Evolutionary conservation across 2,113 vertebrate species (phyloP), one percentile per base, ranked within the genome.

Genomic region (Aegithalos caudatus): DNA sequence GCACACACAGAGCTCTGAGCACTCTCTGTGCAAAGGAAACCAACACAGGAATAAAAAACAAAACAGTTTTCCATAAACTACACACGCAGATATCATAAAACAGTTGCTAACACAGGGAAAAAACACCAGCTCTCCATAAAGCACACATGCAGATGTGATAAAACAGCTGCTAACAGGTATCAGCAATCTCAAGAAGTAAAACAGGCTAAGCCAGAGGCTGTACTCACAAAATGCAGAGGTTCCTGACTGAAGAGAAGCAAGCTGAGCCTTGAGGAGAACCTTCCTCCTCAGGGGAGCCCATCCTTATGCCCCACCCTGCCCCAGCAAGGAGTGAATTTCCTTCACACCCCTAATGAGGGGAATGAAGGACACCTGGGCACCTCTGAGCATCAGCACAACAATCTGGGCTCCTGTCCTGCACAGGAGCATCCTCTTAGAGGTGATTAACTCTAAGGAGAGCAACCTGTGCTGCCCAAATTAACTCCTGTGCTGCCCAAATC

Each of bases 191-290:
- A 14, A 4, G 0, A 35, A 40, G 24, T 66, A 25, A 40, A 56
- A 81, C 1, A 48, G 58, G 57, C 74, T 12, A 11, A 11, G 22
- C 2, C 13, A 33, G 40, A 25, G 2, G 6, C 11, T 53, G 5
- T 27, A 56, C 27, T 56, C 38, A 37, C 72, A 13, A 0, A 2
- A 2, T 14, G 11, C 35, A 64, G 23, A 78, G 4, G 10, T 1
- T 0, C 2, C 14, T 33, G 1, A 8, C 15, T 10, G 1, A 6
- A 2, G 2, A 0, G 4, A 3, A 2, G 4, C 2, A 11, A 23
- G 5, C 10, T 38, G 22, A 11, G 2, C 7, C 15, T 37, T 0
- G 0, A 0, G 0, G 1, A 23, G 1, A 58, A 4, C 6, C 10
- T 12, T 50, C 11, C 23, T 17, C 13, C 5, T 21, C 10, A 0